phyloP scores from a whole-genome alignment of 2,888 invertebrate species.

The Minunthozetes semirufus region DNA sequence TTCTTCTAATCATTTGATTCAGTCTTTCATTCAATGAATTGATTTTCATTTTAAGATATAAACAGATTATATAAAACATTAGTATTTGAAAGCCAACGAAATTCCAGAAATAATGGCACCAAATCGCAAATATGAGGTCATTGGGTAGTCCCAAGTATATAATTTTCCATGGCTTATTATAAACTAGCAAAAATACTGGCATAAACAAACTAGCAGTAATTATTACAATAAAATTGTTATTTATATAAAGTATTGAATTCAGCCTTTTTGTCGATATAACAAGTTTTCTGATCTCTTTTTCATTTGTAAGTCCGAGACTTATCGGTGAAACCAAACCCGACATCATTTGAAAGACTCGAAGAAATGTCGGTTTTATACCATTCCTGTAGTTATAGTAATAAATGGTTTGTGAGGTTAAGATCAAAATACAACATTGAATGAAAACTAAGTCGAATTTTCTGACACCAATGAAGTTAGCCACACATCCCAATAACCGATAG shows the following conservation, averaged over 20 bases:
- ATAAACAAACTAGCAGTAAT: not conserved
- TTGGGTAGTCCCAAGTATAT: not conserved
- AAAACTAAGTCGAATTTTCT: too few species aligned
- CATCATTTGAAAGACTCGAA: not conserved
- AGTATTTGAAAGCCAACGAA: not conserved
- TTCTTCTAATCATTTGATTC: not conserved
- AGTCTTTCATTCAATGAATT: not conserved
- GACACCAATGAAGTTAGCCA: too few species aligned
- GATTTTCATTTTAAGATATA: not conserved
- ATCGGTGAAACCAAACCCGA: not conserved
- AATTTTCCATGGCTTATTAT: not conserved
- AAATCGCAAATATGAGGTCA: too few species aligned
- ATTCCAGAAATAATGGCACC: too few species aligned
- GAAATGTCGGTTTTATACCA: constrained; percentile 9
- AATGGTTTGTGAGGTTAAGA: not conserved
- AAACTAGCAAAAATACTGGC: not conserved
- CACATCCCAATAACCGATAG: too few species aligned
- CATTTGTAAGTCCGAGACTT: not conserved
- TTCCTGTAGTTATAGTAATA: not conserved
- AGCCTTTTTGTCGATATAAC: too few species aligned
- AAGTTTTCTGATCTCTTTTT: not conserved
- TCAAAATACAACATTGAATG: not conserved
- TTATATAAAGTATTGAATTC: too few species aligned
- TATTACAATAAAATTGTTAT: too few species aligned
- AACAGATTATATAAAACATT: not conserved